Base-by-base conservation (phyloP, 2,797 vertebrate genomes). In the Tympanoctomys barrerae region DNA sequence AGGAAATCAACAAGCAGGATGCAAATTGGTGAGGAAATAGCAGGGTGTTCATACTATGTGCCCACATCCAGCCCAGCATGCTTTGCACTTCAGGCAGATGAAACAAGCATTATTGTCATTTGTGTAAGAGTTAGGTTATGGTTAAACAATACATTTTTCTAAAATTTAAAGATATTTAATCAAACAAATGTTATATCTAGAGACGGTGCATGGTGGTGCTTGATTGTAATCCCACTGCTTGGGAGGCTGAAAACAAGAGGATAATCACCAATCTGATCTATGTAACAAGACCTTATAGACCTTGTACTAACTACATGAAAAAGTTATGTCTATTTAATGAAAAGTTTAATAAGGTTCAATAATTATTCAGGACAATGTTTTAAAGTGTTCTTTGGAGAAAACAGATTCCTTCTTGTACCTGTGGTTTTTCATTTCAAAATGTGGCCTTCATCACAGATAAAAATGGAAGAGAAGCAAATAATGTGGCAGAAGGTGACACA, bases 111-210 rank as follows among this genome's bases (percentile, higher is more conserved):
- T 91, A 71, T 39, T 93, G 2, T 52, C 31, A 93, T 84, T 75
- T 66, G 52, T 19, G 52, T 78, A 75, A 92, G 73, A 49, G n/a
- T 9, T 36, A 83, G 0, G 11, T 77, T 64, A 61, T 73, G 31
- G 28, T 78, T 12, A 92, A 95, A 86, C 86, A 86, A 84, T 18
- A 94, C 89, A 52, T 87, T 71, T 71, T 2, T 9, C 14, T 52
- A 12, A 89, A 68, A 66, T 70, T 42, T 46, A 42, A 85, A 90
- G 4, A 49, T 9, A 13, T 5, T 87, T 95, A 16, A 84, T 79
- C 61, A 92, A 92, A 89, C 6, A 89, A 77, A 97, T 79, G 9
- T 22, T 62, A 21, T 54, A 57, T 57, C 54, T 18, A 57, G 14
- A 18, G 14, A 18, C 1, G 14, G 54, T 14, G 54, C 14, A 18